Conservation (phyloP, 2,113 vertebrate genomes). For the Tor tambroides region DNA sequence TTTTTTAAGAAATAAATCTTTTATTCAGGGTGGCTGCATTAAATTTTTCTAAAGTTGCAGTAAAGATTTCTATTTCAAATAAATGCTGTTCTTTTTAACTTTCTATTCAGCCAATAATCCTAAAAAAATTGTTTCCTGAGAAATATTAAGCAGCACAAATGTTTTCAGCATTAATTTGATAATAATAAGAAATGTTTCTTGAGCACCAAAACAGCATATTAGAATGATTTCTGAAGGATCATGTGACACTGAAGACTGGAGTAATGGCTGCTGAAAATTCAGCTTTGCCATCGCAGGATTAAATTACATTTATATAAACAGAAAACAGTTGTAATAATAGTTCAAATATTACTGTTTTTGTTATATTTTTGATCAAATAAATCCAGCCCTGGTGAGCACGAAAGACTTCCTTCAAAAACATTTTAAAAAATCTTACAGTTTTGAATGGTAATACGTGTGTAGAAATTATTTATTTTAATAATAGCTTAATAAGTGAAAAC, state of each 20-base stretch:
- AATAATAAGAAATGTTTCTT: not conserved
- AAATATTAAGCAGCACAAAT: too few species aligned
- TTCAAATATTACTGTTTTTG: not conserved
- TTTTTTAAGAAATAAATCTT: too few species aligned
- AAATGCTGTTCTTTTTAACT: too few species aligned
- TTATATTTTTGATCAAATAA: not conserved
- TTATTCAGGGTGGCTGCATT: not conserved
- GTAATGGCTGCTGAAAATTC: too few species aligned
- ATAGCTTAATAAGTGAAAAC: not conserved
- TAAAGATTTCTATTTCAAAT: not conserved
- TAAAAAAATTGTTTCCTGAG: too few species aligned
- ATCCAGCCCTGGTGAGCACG: too few species aligned
- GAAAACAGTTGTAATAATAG: not conserved
- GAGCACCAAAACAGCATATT: not conserved
- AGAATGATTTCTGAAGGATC: not conserved
- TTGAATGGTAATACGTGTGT: not conserved
- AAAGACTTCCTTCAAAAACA: not conserved
- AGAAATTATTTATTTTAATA: not conserved
- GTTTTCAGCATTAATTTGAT: not conserved
- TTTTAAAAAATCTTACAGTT: not conserved
- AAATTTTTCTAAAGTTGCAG: not conserved
- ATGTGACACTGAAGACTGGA: not conserved
- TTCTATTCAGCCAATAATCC: too few species aligned
- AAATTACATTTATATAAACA: not conserved
- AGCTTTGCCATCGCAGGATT: too few species aligned